Evolutionary conservation across 2,888 invertebrate species (phyloP).

Genomic region (Cryptocephalus primarius): DNA sequence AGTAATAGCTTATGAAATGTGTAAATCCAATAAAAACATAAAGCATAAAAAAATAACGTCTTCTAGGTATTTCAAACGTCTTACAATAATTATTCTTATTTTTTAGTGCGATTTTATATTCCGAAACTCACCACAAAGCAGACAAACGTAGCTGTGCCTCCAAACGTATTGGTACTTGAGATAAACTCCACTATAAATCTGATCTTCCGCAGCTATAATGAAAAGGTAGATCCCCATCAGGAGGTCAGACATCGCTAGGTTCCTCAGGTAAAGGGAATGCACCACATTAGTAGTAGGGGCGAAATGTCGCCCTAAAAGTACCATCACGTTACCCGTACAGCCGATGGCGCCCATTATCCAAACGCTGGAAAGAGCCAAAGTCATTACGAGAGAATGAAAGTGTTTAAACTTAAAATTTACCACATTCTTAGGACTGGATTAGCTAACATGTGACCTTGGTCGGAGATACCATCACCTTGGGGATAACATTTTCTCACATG

Average conservation of each 20-base stretch:
- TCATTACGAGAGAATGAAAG: no score
- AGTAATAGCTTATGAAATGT: no score
- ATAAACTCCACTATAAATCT: slow-evolving; percentile 43
- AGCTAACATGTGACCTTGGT: slow-evolving; percentile 45
- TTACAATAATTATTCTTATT: no score
- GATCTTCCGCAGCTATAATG: slow-evolving; percentile 46
- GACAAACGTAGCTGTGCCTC: slow-evolving; percentile 46
- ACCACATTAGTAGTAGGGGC: slow-evolving; percentile 45
- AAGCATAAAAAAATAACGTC: no score
- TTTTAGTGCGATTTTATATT: no score
- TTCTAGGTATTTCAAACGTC: no score
- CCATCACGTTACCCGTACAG: slow-evolving; percentile 46
- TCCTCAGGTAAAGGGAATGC: slow-evolving; percentile 50
- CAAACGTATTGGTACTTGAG: slow-evolving; percentile 45
- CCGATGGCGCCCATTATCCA: slow-evolving; percentile 51
- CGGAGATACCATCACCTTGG: slow-evolving; percentile 49
- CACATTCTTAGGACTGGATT: slow-evolving; percentile 44
- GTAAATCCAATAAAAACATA: no score
- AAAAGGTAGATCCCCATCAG: slow-evolving; percentile 53
- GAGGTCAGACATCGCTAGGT: slow-evolving; percentile 50
- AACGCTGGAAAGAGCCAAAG: slow-evolving; percentile 35
- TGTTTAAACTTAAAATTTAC: slow-evolving; percentile 21
- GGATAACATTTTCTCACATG: slow-evolving; percentile 47
- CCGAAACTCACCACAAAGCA: slow-evolving; percentile 40
- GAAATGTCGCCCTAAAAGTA: slow-evolving; percentile 43